Percentiles rank a stretch among this genome's conserved stretches.
phyloP scores from a whole-genome alignment of 2,113 vertebrate genomes.

The Oncorhynchus tshawytscha region DNA sequence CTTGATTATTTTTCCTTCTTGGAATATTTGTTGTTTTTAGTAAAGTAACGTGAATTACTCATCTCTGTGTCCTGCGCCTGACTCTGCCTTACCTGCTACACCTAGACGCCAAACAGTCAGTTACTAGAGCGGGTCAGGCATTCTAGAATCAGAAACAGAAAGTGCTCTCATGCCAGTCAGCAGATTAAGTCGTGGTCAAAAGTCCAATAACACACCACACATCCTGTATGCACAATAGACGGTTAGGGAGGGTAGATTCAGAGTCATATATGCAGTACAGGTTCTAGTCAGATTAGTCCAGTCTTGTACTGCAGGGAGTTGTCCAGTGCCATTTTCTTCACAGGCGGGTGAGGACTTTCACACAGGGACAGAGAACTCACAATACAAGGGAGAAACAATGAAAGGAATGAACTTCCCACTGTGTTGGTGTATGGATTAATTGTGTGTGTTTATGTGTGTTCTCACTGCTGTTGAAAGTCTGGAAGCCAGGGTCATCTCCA shows the following conservation, averaged over 20 bases:
- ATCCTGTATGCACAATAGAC: neutral
- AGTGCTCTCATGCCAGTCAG: neutral
- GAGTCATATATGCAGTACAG: neutral
- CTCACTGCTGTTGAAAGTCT: slow-evolving; percentile 92
- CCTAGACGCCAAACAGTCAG: neutral
- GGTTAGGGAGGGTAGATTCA: neutral
- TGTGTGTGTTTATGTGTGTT: slow-evolving; percentile 3
- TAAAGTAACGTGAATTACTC: too few species aligned
- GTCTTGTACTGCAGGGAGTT: neutral
- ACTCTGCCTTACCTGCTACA: too few species aligned
- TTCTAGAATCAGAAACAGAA: neutral
- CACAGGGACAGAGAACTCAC: slow-evolving; percentile 31
- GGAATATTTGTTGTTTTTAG: too few species aligned
- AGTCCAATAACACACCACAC: neutral
- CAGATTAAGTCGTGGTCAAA: neutral
- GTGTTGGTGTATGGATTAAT: neutral
- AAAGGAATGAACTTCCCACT: neutral
- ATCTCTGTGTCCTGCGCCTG: too few species aligned
- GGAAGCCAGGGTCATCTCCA: slow-evolving; percentile 95
- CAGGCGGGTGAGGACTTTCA: slow-evolving; percentile 48
- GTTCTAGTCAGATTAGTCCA: neutral
- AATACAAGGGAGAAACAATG: slow-evolving; percentile 15
- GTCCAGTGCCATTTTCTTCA: slow-evolving; percentile 23
- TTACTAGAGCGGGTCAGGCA: neutral
- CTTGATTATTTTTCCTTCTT: too few species aligned